Conservation (phyloP, 1,140 invertebrate species). For the Andrena cerasifolii region DNA sequence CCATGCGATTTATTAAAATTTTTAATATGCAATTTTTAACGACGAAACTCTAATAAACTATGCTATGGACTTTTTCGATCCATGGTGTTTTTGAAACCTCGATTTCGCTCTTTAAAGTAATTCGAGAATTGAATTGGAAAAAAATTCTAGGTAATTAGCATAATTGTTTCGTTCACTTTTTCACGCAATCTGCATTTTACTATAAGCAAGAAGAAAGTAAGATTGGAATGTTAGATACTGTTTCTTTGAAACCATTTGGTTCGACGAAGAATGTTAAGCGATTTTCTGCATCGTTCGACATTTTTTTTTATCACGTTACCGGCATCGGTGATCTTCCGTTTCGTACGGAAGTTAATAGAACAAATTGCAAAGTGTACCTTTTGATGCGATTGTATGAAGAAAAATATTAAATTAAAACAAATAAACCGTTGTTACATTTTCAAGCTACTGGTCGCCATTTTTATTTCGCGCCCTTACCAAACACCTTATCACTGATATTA, state of each 20-base stretch:
- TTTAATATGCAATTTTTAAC: background rate
- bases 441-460: constrained; percentile 51
- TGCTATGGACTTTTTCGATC: background rate
- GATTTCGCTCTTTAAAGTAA: too few relatives aligned
- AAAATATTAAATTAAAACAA: constrained; percentile 69
- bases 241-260: background rate
- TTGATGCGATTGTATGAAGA: constrained; percentile 46
- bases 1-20: too few relatives aligned
- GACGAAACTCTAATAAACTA: background rate
- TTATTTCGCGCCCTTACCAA: too few relatives aligned
- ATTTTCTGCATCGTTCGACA: background rate
- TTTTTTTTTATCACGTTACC: background rate
- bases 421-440: constrained; percentile 77
- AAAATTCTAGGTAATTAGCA: too few relatives aligned
- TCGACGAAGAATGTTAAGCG: background rate
- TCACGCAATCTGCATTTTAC: background rate
- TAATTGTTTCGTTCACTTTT: background rate
- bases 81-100: background rate
- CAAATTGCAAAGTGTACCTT: constrained; percentile 50
- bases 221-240: background rate
- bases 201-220: background rate
- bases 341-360: constrained; percentile 9
- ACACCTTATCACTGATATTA: too few relatives aligned
- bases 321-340: constrained; percentile 5
- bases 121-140: background rate